Percentiles rank a stretch among this genome's conserved stretches.
Evolutionary conservation across 2,888 invertebrate species (phyloP).

Genomic region (Pelosia muscerda): DNA sequence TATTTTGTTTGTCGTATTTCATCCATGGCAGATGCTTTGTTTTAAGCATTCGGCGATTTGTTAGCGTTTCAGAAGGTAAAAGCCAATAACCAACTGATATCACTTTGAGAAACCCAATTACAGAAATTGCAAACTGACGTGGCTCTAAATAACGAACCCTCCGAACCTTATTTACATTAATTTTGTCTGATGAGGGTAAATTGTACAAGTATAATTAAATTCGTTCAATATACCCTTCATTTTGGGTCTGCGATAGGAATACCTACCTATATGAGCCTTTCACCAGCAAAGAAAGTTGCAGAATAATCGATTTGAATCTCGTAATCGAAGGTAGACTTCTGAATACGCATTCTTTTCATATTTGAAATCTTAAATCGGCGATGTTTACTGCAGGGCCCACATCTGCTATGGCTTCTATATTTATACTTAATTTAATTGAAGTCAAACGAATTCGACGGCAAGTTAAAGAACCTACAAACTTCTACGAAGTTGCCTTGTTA

Average conservation of each 20-base stretch:
- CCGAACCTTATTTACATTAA: too few species aligned
- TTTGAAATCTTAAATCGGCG: neutral
- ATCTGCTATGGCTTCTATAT: neutral
- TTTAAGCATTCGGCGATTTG: neutral
- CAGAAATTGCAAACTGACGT: too few species aligned
- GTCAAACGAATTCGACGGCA: neutral
- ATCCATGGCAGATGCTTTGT: neutral
- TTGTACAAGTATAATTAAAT: too few species aligned
- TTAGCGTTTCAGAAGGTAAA: neutral
- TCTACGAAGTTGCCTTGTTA: neutral
- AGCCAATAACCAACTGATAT: neutral
- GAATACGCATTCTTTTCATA: neutral
- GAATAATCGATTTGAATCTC: neutral
- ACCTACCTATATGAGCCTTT: neutral
- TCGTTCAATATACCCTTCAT: too few species aligned
- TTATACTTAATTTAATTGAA: neutral
- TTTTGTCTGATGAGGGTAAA: too few species aligned
- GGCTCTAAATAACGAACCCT: too few species aligned
- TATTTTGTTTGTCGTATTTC: conserved; percentile 2
- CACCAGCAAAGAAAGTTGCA: neutral
- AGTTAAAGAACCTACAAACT: conserved; percentile 20
- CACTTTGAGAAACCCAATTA: too few species aligned
- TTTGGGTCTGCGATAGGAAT: too few species aligned
- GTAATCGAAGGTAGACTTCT: neutral
- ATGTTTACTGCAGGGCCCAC: neutral